Evolutionary conservation across 2,113 vertebrate species (phyloP), one percentile per base, ranked within the genome.

Genomic region (Etheostoma cragini): DNA sequence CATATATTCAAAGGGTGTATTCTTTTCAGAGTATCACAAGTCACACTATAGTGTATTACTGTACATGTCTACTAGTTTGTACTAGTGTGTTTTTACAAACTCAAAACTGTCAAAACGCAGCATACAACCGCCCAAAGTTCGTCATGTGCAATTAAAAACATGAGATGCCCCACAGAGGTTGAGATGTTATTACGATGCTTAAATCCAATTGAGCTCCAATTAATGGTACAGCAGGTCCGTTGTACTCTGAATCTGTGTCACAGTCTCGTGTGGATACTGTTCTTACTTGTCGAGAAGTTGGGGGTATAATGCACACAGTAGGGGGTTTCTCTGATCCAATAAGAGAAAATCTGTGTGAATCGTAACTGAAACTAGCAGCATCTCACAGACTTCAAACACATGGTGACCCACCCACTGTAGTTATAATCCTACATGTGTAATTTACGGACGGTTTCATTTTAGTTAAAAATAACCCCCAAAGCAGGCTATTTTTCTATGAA

Each of bases 141-240:
- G 35, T 61, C 10, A 42, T 22, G 47, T 38, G 11, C 12, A 56
- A 58, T 50, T 38, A 69, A 38, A 76, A 73, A 67, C 22, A 50
- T 15, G 1, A 76, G 62, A 71, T 19, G 35, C 83, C 26, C 85
- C 58, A 16, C 83, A 72, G 75, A 79, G 78, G 60, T 65, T 35
- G 30, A 83, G 30, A 72, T 21, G 65, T 38, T 72, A 50, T 38
- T 72, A 50, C 10, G 26, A 64, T 33, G 30, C 65, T 76, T 70
- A 82, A 78, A 84, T 81, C 64, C 71, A 73, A 71, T 7, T 4
- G 35, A 81, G 57, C 71, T 79, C 21, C 4, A 53, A 53, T 67
- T 65, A 54, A 61, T 6, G 10, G 5, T 65, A 46, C 60, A 73
- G 84, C 53, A 56, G 72, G 80, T 60, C 62, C 52, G 50, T 35